Conservation (phyloP, 2,113 vertebrate genomes). For the Elanoides forficatus region DNA sequence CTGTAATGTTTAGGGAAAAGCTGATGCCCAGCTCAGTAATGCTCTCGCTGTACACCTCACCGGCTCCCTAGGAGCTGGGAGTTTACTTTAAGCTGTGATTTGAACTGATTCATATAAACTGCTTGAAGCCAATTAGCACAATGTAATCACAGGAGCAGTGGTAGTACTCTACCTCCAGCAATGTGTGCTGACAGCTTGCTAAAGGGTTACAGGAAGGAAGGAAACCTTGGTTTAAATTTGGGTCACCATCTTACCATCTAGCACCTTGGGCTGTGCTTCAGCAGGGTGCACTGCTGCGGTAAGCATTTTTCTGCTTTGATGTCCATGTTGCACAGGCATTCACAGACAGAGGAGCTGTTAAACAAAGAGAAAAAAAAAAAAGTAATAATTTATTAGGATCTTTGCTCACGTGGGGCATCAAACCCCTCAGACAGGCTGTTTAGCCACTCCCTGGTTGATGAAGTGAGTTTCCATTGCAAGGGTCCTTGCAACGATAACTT, state of each 20-base stretch:
- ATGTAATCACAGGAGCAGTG: not conserved
- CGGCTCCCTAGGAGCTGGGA: not conserved
- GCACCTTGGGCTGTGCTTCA: not conserved
- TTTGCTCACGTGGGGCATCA: not conserved
- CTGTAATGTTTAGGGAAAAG: not conserved
- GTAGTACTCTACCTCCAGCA: not conserved
- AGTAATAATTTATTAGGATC: not conserved
- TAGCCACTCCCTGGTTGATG: not conserved
- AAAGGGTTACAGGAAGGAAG: constrained; percentile 10
- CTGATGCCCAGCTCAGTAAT: not conserved
- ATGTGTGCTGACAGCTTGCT: not conserved
- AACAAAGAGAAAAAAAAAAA: too few relatives aligned
- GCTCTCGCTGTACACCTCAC: not conserved
- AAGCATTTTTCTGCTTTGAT: not conserved
- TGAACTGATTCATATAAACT: not conserved
- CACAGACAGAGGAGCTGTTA: not conserved
- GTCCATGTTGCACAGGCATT: not conserved
- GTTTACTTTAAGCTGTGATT: not conserved
- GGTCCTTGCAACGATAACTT: not conserved
- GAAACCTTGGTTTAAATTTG: not conserved
- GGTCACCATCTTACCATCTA: not conserved
- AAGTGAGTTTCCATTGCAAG: not conserved
- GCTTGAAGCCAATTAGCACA: constrained; percentile 26
- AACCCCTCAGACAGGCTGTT: not conserved
- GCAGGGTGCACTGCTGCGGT: not conserved